Evolutionary conservation across 2,113 vertebrate genomes (phyloP), one percentile per base, ranked within the genome.

Genomic region (Mystacornis crossleyi): DNA sequence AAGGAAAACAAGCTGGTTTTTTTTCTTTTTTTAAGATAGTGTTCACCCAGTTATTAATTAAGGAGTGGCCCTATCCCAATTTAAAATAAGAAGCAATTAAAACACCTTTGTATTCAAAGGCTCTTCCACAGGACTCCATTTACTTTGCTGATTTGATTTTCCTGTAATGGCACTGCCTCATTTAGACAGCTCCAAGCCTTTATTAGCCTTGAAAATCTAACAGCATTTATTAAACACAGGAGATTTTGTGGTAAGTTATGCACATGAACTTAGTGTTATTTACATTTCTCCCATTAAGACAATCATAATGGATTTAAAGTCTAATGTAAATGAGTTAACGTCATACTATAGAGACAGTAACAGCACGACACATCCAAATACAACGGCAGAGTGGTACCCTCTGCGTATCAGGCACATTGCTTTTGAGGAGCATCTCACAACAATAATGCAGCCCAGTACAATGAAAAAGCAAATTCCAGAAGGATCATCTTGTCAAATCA

Each of bases 11-110:
- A 83, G 34, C 42, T 80, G 79, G 77, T 87, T 43, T 43, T 51
- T 77, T 64, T 43, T 51, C 72, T 64, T 73, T 79, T 69, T 58
- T 29, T 3, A 53, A 33, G 5, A 43, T 11, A 65, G 36, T 57
- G 18, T 82, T 96, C 50, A 62, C 14, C 5, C 40, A 80, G 18
- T 38, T 45, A 5, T 54, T 85, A 79, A 78, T 89, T 83, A 89
- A 91, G 69, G n/a, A 81, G 47, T 65, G 57, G 45, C 42, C 23
- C 40, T 91, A 48, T 84, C 89, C 36, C 50, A 90, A 69, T 45
- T 90, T 85, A 81, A 93, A 95, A 82, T 54, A 93, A 69, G 69
- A 92, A 93, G 72, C 77, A 87, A 87, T 72, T 67, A 18, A 81
- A 89, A 64, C n/a, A 91, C 18, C 45, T 66, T 73, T 70, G 18